Evolutionary conservation across 2,797 vertebrate genomes (phyloP).

Genomic region (Mormyrops attenuatus): DNA sequence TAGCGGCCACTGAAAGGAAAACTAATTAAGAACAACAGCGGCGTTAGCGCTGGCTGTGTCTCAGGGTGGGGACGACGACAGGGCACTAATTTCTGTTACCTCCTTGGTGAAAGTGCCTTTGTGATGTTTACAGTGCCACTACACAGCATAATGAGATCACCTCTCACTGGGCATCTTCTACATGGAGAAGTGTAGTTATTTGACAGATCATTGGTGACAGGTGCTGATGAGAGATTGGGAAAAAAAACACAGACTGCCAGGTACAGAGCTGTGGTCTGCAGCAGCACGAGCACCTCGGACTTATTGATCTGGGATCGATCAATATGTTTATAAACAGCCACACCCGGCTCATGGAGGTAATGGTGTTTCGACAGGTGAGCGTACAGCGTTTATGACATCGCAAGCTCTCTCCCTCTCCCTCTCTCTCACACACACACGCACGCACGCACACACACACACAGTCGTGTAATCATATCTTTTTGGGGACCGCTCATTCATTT

Average conservation of each 20-base stretch:
- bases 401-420: neutral
- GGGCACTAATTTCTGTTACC: conserved; percentile 39
- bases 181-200: neutral
- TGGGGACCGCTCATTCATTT: neutral
- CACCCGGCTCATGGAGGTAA: neutral
- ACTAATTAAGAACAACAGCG: conserved; percentile 4
- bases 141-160: neutral
- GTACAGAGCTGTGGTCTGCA: neutral
- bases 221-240: neutral
- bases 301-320: conserved; percentile 20
- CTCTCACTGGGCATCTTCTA: conserved; percentile 19
- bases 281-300: neutral
- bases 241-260: neutral
- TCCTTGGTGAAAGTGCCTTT: conserved; percentile 23
- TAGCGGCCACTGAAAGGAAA: neutral
- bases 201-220: neutral
- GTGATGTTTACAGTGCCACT: neutral
- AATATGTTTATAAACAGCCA: conserved; percentile 25
- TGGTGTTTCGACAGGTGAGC: too few relatives aligned
- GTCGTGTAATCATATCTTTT: neutral
- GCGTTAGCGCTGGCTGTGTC: neutral
- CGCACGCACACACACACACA: neutral
- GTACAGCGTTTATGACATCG: neutral
- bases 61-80: conserved; percentile 14
- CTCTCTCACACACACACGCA: too few relatives aligned